Conservation (phyloP, 2,113 vertebrate species). For the Elgaria multicarinata region DNA sequence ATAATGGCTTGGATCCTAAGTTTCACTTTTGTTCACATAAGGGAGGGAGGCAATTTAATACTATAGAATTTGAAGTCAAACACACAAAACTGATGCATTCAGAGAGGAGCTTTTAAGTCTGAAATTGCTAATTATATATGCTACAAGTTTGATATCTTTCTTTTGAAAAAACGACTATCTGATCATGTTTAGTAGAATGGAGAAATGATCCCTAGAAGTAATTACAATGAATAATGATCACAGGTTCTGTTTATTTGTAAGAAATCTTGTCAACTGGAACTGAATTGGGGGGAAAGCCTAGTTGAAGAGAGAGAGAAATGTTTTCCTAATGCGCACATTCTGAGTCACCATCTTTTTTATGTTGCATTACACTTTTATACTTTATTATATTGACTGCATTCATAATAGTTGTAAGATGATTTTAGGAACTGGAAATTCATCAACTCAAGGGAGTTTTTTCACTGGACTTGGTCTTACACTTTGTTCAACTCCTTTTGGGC, state of each 20-base stretch:
- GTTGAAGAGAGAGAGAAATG: neutral
- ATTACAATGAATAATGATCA: neutral
- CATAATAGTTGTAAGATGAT: neutral
- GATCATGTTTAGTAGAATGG: neutral
- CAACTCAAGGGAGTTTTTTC: neutral
- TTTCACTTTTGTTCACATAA: too few relatives aligned
- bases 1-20: too few relatives aligned
- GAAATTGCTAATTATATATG: neutral
- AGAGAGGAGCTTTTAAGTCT: neutral
- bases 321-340: neutral
- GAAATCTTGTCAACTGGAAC: neutral
- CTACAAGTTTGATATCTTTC: neutral
- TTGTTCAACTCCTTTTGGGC: neutral
- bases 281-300: neutral
- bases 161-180: neutral
- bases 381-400: neutral
- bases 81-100: neutral
- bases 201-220: neutral
- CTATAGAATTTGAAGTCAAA: neutral
- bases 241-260: neutral
- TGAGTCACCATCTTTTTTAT: neutral
- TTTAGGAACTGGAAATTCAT: neutral
- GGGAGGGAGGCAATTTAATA: neutral
- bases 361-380: neutral
- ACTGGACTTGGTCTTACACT: neutral